Evolutionary conservation across 2,113 vertebrate species (phyloP), one percentile per base, ranked within the genome.

Genomic region (Gnathonemus echidnorhynchus): DNA sequence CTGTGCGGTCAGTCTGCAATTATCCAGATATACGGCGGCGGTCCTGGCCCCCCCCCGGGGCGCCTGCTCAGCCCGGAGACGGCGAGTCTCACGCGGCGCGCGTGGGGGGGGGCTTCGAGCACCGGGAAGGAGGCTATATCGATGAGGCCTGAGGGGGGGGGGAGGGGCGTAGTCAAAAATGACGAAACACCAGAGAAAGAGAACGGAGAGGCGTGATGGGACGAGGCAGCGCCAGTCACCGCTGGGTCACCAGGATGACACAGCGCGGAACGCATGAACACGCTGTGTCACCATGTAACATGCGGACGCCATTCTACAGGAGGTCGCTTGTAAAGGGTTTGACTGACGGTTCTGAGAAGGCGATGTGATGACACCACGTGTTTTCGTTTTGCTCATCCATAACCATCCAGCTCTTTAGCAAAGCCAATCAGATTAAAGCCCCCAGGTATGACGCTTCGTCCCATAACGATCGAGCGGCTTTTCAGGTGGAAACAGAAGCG

Each of bases 11-110:
- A 15, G 13, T 90, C 46, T 87, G 46, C 89, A 35, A 90, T 87
- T 90, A 74, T 74, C 86, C 49, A 42, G 62, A 90, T 87, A 52
- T 90, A 86, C 24, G 45, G 45, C 58, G 42, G 85, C 27, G 45
- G 8, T 77, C 58, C 58, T 27, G 45, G 3, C 10, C 52, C 50
- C 19, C 46, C 31, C 77, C n/a, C 27, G 21, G 39, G 56, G 27
- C 74, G 45, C 48, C 56, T 86, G 27, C 10, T 86, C 35, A 39
- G 70, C 3, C 70, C 4, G 0, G 62, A 80, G 24, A 50, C 17
- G 46, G 24, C 46, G 8, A 17, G 48, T 50, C 89, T 56, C 58
- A 27, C 19, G 19, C 0, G 5, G 70, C 39, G 31, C 10, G 17
- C 31, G 27, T 4, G 21, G 7, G 7, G 48, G 49, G 15, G 19